A percentile compares a stretch with the other conserved stretches of the same genome.
These are phyloP conservation scores for Catagonus wagneri DNA, from an alignment of 2,113 vertebrate genomes.

Conservation along the genomic window DNA sequence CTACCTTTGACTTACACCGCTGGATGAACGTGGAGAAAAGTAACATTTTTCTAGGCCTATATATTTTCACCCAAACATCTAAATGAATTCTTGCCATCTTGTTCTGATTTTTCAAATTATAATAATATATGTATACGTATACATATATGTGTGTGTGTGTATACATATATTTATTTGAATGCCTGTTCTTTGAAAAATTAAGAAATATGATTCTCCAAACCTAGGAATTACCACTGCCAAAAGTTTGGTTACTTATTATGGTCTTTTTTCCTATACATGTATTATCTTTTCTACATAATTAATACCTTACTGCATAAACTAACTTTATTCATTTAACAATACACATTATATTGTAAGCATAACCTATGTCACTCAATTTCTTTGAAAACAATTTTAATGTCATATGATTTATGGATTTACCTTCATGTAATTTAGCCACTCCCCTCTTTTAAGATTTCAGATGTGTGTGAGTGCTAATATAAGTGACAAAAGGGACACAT, in stretches of 20 bases:
- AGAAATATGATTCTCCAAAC: neutral
- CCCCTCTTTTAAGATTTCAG: neutral
- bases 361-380: neutral
- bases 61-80: neutral
- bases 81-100: slow-evolving; percentile 11
- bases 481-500: neutral
- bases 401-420: neutral
- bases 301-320: neutral
- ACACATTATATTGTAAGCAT: neutral
- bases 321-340: neutral
- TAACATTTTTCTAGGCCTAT: neutral
- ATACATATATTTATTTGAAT: neutral
- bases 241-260: neutral
- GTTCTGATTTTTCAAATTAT: neutral
- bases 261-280: neutral
- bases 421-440: neutral
- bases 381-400: slow-evolving; percentile 49
- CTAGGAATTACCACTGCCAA: neutral
- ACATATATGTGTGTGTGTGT: too few relatives aligned
- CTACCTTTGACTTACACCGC: neutral
- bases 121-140: neutral
- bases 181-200: neutral
- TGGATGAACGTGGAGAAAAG: neutral
- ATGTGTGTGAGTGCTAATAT: neutral
- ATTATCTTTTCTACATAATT: neutral